Conservation (phyloP, 2,797 vertebrate genomes). For the Euphonia xanthogaster region DNA sequence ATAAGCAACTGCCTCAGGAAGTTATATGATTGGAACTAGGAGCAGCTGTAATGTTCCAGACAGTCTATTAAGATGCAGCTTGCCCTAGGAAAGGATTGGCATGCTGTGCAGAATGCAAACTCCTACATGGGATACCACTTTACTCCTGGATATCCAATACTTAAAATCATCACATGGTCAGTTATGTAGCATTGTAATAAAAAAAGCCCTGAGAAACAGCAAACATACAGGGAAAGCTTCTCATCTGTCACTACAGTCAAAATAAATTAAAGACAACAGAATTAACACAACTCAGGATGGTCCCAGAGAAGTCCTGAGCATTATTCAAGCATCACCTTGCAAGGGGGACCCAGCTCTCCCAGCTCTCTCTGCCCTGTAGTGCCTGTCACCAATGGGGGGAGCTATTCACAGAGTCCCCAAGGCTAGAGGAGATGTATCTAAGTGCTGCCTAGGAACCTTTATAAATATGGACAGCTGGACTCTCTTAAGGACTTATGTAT, state of each 20-base stretch:
- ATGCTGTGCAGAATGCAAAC: not conserved
- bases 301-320: not conserved
- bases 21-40: constrained; percentile 11
- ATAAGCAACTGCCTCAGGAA: constrained; percentile 55
- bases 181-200: not conserved
- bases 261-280: not conserved
- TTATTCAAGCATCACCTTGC: not conserved
- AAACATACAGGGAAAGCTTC: not conserved
- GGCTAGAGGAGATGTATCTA: not conserved
- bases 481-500: not conserved
- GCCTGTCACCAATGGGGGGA: not conserved
- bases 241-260: not conserved
- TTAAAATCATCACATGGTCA: not conserved
- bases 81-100: not conserved
- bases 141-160: not conserved
- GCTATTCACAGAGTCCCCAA: not conserved
- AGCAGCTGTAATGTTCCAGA: constrained; percentile 22
- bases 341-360: not conserved
- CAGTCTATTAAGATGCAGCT: not conserved
- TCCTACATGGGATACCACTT: not conserved
- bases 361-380: not conserved
- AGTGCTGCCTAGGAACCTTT: not conserved
- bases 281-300: not conserved
- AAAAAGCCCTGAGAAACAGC: not conserved
- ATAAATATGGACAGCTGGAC: not conserved